These are phyloP conservation scores for Sphaeridia pumilis DNA, from an alignment of 2,888 invertebrate species.

Conservation along the genomic window DNA sequence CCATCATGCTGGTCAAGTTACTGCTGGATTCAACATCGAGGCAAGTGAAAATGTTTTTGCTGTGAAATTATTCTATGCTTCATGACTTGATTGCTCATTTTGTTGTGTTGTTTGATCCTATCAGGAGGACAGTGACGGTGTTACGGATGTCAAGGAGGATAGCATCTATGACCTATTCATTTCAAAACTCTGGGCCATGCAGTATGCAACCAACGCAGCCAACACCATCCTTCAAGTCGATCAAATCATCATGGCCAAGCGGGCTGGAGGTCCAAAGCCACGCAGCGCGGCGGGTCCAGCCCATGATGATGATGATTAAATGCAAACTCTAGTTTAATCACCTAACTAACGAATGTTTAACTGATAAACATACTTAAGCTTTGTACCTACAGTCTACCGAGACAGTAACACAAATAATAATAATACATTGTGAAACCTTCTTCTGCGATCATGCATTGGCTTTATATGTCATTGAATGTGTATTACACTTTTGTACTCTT, in stretches of 20 bases:
- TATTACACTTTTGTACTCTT: slow-evolving; percentile 1
- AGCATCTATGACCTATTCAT: slow-evolving; percentile 72
- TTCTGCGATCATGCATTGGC: neutral
- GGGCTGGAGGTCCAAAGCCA: slow-evolving; percentile 88
- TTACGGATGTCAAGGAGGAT: slow-evolving; percentile 62
- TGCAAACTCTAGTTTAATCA: neutral
- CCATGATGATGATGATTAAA: slow-evolving; percentile 38
- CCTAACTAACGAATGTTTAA: neutral
- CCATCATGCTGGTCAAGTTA: slow-evolving; percentile 78
- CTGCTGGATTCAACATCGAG: slow-evolving; percentile 77
- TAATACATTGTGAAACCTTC: neutral
- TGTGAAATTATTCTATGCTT: neutral
- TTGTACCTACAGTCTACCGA: too few species aligned
- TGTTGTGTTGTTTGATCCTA: too few species aligned
- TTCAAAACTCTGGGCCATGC: slow-evolving; percentile 84
- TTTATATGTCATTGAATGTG: neutral
- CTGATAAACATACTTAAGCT: too few species aligned
- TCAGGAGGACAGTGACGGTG: slow-evolving; percentile 53
- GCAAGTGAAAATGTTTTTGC: slow-evolving; percentile 9
- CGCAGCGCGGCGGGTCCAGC: slow-evolving; percentile 47
- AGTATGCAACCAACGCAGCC: slow-evolving; percentile 88
- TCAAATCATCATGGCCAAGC: slow-evolving; percentile 97
- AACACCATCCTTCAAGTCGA: slow-evolving; percentile 86
- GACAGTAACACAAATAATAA: neutral
- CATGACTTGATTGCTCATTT: neutral